Base-by-base conservation (phyloP, 92 coral and sea anemone genomes). In the Plumapathes pennacea region DNA sequence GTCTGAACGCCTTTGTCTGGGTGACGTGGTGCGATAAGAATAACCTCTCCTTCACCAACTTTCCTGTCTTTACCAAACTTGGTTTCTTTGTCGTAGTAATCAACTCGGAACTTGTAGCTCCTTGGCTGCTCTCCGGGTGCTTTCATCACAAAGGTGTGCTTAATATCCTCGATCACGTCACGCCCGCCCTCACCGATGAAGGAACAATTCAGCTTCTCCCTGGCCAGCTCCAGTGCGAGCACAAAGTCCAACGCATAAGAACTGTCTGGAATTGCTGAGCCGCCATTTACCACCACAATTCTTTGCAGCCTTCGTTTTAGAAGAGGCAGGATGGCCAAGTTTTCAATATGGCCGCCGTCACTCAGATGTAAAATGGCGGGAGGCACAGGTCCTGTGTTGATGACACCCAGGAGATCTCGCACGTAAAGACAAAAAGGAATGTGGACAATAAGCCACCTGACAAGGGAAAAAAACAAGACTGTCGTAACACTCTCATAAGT, bases 271-370 rank as follows among this genome's bases (percentile, higher is more conserved):
- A 38, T 26, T 6, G 64, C 64, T 19, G 50, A 38, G 29, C 71
- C 69, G 32, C 89, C 85, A n/a, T 83, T 57, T 3, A 71, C 60
- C 22, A 83, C 65, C 1, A 71, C 74, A 32, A 83, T 83, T 4
- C 46, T 60, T 38, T 64, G 36, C 10, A 73, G 64, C 21, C 59
- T 32, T 19, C 51, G 50, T 50, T 78, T 74, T 22, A 83, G 70
- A 7, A 83, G 63, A 5, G 85, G 90, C 3, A 78, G 71, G 19
- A 78, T 50, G 30, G 85, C 85, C 17, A 83, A 75, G 23, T 83
- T 83, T 67, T 83, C 90, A 34, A 71, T 67, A 50, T 83, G 90
- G 33, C 90, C 90, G 21, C 90, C 90, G 56, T 78, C 90, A 38
- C 85, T 83, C 10, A 83, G 81, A 5, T 62, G 56, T 4, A 83